Evolutionary conservation across 2,888 invertebrate genomes (phyloP).

Genomic region (Cataglyphis cursor): DNA sequence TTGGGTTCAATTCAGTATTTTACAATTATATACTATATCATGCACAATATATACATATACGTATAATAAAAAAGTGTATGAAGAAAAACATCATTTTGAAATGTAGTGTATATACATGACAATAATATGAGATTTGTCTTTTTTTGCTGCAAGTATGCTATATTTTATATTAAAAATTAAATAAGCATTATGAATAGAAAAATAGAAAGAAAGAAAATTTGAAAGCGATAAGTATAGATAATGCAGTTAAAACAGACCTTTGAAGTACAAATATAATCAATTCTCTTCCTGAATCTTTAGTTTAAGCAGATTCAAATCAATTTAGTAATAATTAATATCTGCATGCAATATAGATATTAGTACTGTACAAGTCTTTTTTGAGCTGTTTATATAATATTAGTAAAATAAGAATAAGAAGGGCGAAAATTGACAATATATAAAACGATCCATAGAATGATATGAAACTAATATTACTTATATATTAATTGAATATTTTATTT

Average conservation of each 20-base stretch:
- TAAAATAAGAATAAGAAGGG: not conserved
- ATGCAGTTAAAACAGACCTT: not conserved
- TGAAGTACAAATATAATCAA: not conserved
- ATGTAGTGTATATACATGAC: not conserved
- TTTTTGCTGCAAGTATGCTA: not conserved
- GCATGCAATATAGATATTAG: not conserved
- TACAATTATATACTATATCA: not conserved
- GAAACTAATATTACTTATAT: not conserved
- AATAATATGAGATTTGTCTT: not conserved
- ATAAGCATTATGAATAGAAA: not conserved
- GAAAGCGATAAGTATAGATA: not conserved
- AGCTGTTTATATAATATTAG: not conserved
- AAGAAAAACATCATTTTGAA: not conserved
- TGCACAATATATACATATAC: too few relatives aligned
- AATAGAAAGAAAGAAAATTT: not conserved
- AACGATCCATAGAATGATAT: not conserved
- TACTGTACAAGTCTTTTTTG: not conserved
- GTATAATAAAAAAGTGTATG: not conserved
- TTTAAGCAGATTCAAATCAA: conserved; percentile 1
- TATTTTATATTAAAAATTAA: not conserved
- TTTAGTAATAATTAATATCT: not conserved
- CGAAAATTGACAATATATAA: not conserved
- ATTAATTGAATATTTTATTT: not conserved
- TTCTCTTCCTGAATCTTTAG: not conserved
- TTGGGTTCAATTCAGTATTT: conserved; percentile 34